Percentiles rank a stretch among this genome's conserved stretches.
phyloP scores from a whole-genome alignment of 2,113 vertebrate genomes.

The Cyphomyrus plagiostoma region DNA sequence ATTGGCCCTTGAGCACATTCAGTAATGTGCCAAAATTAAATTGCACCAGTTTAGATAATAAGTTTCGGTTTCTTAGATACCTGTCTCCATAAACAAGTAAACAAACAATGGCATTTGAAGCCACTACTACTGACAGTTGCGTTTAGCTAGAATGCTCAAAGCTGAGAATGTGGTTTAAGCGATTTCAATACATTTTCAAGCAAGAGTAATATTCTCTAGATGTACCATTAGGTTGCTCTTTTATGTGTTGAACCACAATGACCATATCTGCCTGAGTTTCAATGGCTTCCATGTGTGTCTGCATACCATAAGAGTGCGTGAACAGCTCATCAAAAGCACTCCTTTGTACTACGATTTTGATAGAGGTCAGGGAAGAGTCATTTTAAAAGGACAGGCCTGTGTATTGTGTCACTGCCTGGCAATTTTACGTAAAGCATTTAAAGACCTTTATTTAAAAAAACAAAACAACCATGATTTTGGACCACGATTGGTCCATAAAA shows the following conservation, averaged over 20 bases:
- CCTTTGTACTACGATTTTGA: slow-evolving; percentile 38
- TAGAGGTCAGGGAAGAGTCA: slow-evolving; percentile 17
- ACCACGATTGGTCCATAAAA: background rate
- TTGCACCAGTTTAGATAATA: slow-evolving; percentile 1
- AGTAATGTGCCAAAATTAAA: slow-evolving; percentile 16
- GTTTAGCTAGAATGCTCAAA: background rate
- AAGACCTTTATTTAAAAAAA: background rate
- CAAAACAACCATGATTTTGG: background rate
- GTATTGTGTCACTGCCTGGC: slow-evolving; percentile 21
- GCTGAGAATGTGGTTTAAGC: slow-evolving; percentile 15
- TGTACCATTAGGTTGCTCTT: slow-evolving; percentile 25
- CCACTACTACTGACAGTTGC: background rate
- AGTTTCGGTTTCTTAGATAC: slow-evolving; percentile 23
- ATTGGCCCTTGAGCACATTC: slow-evolving; percentile 6
- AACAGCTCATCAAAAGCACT: slow-evolving; percentile 21
- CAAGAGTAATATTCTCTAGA: slow-evolving; percentile 23
- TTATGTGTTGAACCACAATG: slow-evolving; percentile 34
- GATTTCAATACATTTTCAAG: slow-evolving; percentile 19
- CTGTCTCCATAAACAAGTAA: slow-evolving; percentile 23
- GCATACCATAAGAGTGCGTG: slow-evolving; percentile 32
- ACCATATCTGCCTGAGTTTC: slow-evolving; percentile 24
- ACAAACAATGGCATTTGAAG: slow-evolving; percentile 16
- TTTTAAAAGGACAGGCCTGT: slow-evolving; percentile 27
- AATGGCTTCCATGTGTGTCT: slow-evolving; percentile 44
- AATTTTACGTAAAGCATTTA: slow-evolving; percentile 11